These are phyloP conservation scores for Daktulosphaira vitifoliae DNA, from an alignment of 1,140 invertebrate genomes.

Conservation along the genomic window DNA sequence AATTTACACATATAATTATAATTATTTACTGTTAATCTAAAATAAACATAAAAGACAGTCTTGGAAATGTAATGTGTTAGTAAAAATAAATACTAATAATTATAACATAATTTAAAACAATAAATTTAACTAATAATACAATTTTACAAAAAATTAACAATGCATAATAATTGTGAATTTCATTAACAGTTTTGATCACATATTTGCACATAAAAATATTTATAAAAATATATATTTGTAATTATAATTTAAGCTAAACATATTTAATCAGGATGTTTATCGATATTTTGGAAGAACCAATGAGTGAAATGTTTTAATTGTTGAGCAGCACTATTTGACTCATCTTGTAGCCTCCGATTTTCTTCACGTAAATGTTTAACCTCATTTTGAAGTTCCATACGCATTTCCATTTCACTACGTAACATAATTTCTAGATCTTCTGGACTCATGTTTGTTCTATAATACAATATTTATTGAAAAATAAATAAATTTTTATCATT, in stretches of 20 bases:
- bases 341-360: constrained; percentile 76
- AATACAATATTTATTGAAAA: background rate
- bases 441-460: constrained; percentile 21
- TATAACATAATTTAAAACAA: constrained; percentile 18
- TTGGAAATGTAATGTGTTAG: constrained; percentile 34
- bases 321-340: constrained; percentile 77
- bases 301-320: constrained; percentile 84
- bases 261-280: constrained; percentile 47
- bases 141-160: constrained; percentile 29
- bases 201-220: constrained; percentile 1
- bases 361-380: constrained; percentile 70
- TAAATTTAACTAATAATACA: constrained; percentile 20
- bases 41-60: constrained; percentile 32
- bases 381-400: constrained; percentile 57
- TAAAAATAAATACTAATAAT: constrained; percentile 25
- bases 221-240: background rate
- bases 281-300: constrained; percentile 86
- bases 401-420: constrained; percentile 52
- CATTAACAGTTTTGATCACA: background rate
- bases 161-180: constrained; percentile 1
- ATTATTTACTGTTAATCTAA: constrained; percentile 23
- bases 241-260: background rate
- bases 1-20: constrained; percentile 19
- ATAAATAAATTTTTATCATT: no score
- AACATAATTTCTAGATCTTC: constrained; percentile 49